These are phyloP conservation scores for Protula sp. DNA, from an alignment of 2,888 invertebrate species.

Conservation along the genomic window DNA sequence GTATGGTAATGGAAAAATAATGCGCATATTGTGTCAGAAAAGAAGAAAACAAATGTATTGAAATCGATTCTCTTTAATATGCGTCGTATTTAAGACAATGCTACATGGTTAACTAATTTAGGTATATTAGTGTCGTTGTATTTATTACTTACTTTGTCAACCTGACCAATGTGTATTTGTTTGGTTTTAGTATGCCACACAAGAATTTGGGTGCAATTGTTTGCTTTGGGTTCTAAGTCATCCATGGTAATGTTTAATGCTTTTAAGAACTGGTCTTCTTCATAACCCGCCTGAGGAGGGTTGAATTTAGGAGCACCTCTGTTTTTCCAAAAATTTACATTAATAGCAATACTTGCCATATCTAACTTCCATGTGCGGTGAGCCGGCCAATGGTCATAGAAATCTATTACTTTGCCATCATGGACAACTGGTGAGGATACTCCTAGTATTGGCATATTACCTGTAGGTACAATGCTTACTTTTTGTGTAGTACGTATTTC, in stretches of 20 bases:
- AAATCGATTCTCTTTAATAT: no score
- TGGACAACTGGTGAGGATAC: neutral
- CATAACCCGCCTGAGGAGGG: neutral
- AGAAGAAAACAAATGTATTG: no score
- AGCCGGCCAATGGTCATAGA: neutral
- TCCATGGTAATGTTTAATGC: neutral
- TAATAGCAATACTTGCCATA: neutral
- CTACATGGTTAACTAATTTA: neutral
- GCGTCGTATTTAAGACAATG: no score
- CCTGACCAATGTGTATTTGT: no score
- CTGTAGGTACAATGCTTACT: neutral
- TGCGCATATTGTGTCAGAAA: no score
- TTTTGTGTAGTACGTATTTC: neutral
- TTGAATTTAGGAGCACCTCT: neutral
- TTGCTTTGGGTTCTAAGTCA: neutral
- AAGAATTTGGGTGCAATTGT: neutral
- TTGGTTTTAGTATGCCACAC: neutral
- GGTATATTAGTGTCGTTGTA: neutral
- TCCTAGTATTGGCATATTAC: neutral
- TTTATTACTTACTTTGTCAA: no score
- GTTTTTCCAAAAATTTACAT: neutral
- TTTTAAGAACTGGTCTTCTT: neutral
- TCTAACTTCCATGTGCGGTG: neutral
- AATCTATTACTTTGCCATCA: neutral
- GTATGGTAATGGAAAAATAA: no score